A percentile compares a stretch with the other conserved stretches of the same genome.
Conservation (phyloP, 2,888 invertebrate genomes). For the Lamellibrachia satsuma region DNA sequence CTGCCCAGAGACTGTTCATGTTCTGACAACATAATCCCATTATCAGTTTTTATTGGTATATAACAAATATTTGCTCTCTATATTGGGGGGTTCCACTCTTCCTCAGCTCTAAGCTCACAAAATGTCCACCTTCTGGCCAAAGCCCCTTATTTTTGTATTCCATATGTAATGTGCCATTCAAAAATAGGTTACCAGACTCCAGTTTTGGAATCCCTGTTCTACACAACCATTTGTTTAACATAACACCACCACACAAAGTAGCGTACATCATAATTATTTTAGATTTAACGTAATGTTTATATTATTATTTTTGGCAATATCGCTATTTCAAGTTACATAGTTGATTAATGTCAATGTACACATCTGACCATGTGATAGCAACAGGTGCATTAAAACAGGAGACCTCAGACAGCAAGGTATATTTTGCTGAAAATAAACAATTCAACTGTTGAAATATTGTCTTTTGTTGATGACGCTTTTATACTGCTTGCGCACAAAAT, state of each 20-base stretch:
- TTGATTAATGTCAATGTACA: neutral
- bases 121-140: neutral
- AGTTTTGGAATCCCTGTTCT: no score
- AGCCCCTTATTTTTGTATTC: neutral
- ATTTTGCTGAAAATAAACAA: no score
- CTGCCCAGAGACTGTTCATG: constrained; percentile 59
- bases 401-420: no score
- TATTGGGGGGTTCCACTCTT: neutral
- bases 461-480: no score
- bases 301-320: neutral
- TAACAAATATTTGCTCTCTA: neutral
- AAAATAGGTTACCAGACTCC: no score
- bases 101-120: neutral
- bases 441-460: no score
- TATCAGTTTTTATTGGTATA: neutral
- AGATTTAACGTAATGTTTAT: no score
- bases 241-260: no score
- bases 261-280: no score
- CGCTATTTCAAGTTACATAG: neutral
- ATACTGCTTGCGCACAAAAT: no score
- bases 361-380: neutral
- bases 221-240: no score
- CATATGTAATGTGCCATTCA: neutral
- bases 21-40: constrained; percentile 48
- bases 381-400: neutral